Percentiles rank a stretch among this genome's conserved stretches.
Conservation (phyloP, 2,888 invertebrate species). For the Eupithecia pulchellata region DNA sequence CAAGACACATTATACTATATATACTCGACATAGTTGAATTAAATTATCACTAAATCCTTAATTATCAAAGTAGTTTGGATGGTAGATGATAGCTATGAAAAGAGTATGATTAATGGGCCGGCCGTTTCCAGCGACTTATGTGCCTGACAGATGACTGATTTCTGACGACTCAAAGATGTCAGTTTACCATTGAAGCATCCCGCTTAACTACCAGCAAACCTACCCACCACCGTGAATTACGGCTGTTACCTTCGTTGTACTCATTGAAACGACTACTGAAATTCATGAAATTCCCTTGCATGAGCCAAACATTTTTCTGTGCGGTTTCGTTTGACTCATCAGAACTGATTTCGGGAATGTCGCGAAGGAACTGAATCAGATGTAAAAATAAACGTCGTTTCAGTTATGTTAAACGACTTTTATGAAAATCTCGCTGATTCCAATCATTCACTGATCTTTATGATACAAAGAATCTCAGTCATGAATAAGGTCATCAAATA, state of each 20-base stretch:
- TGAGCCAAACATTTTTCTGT: constrained; percentile 20
- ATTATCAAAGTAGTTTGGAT: no score
- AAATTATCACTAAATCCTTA: no score
- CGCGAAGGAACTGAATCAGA: constrained; percentile 25
- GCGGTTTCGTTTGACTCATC: constrained; percentile 21
- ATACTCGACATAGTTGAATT: no score
- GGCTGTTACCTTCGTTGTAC: background rate
- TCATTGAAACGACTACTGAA: background rate
- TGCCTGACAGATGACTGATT: no score
- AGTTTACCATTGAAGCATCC: no score
- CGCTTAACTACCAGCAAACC: background rate
- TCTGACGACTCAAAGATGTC: no score
- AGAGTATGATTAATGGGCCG: no score
- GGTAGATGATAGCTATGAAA: no score
- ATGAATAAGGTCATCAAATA: no score
- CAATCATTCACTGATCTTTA: background rate
- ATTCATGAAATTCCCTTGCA: constrained; percentile 25
- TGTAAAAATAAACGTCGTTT: constrained; percentile 20
- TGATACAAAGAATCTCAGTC: no score
- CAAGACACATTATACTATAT: no score
- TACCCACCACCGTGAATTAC: background rate
- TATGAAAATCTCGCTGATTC: background rate
- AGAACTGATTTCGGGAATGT: constrained; percentile 25
- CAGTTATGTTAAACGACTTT: background rate
- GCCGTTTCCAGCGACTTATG: no score